Evolutionary conservation across 1,140 invertebrate genomes (phyloP), one percentile per base, ranked within the genome.

Genomic region (Cotesia vestalis): DNA sequence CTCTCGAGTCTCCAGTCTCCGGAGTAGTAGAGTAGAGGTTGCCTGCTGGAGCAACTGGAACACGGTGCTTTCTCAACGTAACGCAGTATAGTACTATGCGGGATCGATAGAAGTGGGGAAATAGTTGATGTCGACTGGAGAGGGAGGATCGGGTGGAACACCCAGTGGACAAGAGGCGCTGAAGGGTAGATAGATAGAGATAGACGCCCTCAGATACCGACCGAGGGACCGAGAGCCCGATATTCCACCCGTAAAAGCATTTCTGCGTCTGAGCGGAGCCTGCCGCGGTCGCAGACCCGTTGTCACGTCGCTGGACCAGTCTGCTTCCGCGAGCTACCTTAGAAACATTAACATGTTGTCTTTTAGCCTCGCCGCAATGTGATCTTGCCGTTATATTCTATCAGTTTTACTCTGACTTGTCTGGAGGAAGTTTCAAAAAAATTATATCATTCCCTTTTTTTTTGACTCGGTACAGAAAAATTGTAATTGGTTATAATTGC

Each of bases 221-320:
- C 60, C 14, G 70, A 62, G 61, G 52, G 62, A 53, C 35, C 51
- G 70, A 71, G 59, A 71, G 57, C 34, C 61, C 38, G 66, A 59
- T 46, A 6, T 46, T 27, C 27, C 27, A 27, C 27, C 6, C 11
- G 17, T 36, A 27, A 20, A 17, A 66, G 66, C 14, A 73, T 74
- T 71, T 71, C 73, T 74, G 73, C 73, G 73, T 74, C 73, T 68
- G 73, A 74, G 73, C 73, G 68, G 66, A 70, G 61, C 52, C 69
- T 73, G 72, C 62, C 67, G 72, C 67, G 67, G 68, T 53, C 60
- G 68, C 67, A 73, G 40, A 46, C 67, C 72, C 38, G 64, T 67
- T 51, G 51, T 64, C 62, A 73, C 55, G 72, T 66, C 57, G 40
- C 40, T 46, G 68, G 68, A 71, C 69, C 73, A 74, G 73, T 74